Evolutionary conservation across 2,888 invertebrate species (phyloP).

Genomic region (Aethes cnicana): DNA sequence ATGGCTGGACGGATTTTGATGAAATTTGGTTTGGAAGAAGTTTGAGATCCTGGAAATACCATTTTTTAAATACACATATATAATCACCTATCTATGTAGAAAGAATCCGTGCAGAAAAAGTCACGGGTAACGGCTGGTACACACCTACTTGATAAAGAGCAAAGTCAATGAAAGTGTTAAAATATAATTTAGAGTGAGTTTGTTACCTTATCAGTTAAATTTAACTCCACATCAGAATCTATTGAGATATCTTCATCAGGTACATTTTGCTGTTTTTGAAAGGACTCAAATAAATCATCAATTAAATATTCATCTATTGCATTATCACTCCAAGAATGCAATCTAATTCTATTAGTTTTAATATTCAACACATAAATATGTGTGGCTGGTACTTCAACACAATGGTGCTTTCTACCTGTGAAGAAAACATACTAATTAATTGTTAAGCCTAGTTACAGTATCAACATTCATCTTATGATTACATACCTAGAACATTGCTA

Average conservation of each 20-base stretch:
- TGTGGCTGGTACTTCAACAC: slow-evolving; percentile 85
- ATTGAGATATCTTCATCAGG: slow-evolving; percentile 62
- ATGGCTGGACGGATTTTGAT: too few species aligned
- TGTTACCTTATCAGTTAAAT: slow-evolving; percentile 49
- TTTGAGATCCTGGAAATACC: too few species aligned
- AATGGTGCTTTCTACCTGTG: slow-evolving; percentile 66
- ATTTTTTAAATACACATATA: too few species aligned
- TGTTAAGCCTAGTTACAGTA: slow-evolving; percentile 22
- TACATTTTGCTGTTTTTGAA: slow-evolving; percentile 56
- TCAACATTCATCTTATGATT: background rate
- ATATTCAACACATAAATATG: slow-evolving; percentile 82
- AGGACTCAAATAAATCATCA: slow-evolving; percentile 52
- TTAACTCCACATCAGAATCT: slow-evolving; percentile 38
- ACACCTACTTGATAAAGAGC: too few species aligned
- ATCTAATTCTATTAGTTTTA: slow-evolving; percentile 47
- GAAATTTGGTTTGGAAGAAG: too few species aligned
- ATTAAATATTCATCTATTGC: slow-evolving; percentile 45
- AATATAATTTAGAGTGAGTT: too few species aligned
- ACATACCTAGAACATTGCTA: slow-evolving; percentile 79
- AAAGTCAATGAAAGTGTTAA: too few species aligned
- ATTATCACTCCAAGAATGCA: slow-evolving; percentile 55
- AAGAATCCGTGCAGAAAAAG: too few species aligned
- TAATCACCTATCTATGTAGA: too few species aligned
- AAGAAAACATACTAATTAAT: too few species aligned
- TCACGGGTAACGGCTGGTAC: too few species aligned